Evolutionary conservation across 2,888 invertebrate species (phyloP).

Genomic region (Mythimna albipuncta): DNA sequence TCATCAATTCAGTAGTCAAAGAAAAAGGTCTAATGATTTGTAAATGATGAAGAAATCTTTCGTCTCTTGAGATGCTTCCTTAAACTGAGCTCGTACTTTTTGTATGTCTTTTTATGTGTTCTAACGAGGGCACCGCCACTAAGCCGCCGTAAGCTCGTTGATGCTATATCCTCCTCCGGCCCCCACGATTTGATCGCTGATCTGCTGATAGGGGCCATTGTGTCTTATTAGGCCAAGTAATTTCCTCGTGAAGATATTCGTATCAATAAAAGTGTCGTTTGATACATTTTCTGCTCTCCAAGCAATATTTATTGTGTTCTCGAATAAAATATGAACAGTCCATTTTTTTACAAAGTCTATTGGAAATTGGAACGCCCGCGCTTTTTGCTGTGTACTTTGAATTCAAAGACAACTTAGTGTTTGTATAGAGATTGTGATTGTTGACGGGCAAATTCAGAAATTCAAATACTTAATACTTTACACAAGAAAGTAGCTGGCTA

Average conservation of each 20-base stretch:
- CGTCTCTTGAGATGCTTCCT: conserved; percentile 23
- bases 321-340: conserved; percentile 9
- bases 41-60: conserved; percentile 41
- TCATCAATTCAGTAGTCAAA: conserved; percentile 27
- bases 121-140: conserved; percentile 63
- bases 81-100: conserved; percentile 45
- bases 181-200: conserved; percentile 54
- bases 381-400: conserved; percentile 28
- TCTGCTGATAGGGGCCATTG: conserved; percentile 63
- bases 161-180: conserved; percentile 35
- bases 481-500: conserved; percentile 21
- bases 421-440: conserved; percentile 31
- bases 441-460: conserved; percentile 28
- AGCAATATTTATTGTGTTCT: conserved; percentile 25
- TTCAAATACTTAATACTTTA: conserved; percentile 41
- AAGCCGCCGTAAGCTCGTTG: conserved; percentile 64
- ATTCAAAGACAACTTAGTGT: conserved; percentile 33
- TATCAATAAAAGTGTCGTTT: conserved; percentile 37
- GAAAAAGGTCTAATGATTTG: conserved; percentile 51
- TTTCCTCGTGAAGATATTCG: conserved; percentile 46
- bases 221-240: conserved; percentile 52
- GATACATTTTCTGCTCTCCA: conserved; percentile 31
- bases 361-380: conserved; percentile 12
- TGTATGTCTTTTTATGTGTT: conserved; percentile 53
- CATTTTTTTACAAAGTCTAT: conserved; percentile 10